Conservation (phyloP, 2,797 vertebrate species). For the Melanotaenia maccullochi region DNA sequence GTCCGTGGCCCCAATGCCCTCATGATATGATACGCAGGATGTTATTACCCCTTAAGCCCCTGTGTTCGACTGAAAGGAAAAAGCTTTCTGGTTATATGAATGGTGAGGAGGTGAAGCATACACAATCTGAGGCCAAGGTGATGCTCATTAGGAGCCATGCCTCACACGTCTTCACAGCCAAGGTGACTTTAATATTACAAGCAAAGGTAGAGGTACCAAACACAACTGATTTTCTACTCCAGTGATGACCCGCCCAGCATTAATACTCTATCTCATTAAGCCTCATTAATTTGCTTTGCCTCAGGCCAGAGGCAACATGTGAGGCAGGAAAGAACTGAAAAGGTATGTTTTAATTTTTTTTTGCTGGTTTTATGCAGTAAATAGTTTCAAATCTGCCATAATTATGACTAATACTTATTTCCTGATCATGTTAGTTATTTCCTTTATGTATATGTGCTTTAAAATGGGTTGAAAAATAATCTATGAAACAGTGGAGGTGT, state of each 20-base stretch:
- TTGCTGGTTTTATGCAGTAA: constrained; percentile 3
- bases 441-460: background rate
- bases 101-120: constrained; percentile 41
- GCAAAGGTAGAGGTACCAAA: background rate
- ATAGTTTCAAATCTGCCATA: constrained; percentile 7
- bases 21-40: constrained; percentile 54
- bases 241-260: constrained; percentile 34
- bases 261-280: constrained; percentile 57
- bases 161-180: constrained; percentile 18
- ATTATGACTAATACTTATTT: background rate
- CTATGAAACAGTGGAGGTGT: background rate
- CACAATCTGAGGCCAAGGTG: constrained; percentile 49
- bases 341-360: background rate
- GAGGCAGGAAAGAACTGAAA: background rate
- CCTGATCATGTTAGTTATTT: background rate
- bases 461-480: background rate
- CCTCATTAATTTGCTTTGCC: constrained; percentile 34
- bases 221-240: constrained; percentile 40
- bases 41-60: constrained; percentile 53
- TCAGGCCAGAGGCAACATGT: constrained; percentile 8
- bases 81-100: constrained; percentile 10
- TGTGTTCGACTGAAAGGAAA: constrained; percentile 40
- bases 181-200: constrained; percentile 61
- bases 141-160: background rate
- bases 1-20: constrained; percentile 47